A percentile compares a stretch with the other conserved stretches of the same genome.
Conservation (phyloP, 2,797 vertebrate species). For the Pipistrellus nathusii region DNA sequence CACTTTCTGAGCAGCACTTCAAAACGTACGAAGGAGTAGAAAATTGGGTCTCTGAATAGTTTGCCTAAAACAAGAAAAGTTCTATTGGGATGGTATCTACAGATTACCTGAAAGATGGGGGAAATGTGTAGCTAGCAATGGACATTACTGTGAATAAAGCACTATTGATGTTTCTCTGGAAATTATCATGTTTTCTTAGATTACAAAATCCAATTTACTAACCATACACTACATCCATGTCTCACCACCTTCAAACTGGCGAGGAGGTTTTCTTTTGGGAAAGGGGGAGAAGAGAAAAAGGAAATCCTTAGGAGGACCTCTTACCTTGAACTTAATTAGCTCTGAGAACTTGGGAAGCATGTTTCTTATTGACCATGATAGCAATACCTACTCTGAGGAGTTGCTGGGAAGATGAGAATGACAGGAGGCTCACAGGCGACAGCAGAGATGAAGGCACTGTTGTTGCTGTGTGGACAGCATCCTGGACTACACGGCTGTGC, state of each 20-base stretch:
- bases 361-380: neutral
- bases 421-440: neutral
- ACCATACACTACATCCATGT: fast-evolving
- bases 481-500: fast-evolving
- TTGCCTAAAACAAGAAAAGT: no score
- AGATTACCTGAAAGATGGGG: no score
- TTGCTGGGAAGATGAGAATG: neutral
- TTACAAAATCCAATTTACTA: no score
- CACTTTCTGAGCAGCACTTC: no score
- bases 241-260: neutral
- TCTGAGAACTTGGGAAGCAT: neutral
- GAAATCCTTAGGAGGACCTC: neutral
- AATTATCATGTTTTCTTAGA: no score
- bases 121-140: no score
- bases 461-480: neutral
- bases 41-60: no score
- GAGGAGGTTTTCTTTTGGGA: neutral
- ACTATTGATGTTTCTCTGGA: no score
- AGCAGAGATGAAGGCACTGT: neutral
- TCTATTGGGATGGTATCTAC: no score
- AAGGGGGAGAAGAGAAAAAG: neutral
- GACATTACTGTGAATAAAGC: no score
- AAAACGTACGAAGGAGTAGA: no score
- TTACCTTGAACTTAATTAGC: neutral
- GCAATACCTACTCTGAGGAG: neutral